Evolutionary conservation across 2,113 vertebrate genomes (phyloP).

Genomic region (Lepus americanus): DNA sequence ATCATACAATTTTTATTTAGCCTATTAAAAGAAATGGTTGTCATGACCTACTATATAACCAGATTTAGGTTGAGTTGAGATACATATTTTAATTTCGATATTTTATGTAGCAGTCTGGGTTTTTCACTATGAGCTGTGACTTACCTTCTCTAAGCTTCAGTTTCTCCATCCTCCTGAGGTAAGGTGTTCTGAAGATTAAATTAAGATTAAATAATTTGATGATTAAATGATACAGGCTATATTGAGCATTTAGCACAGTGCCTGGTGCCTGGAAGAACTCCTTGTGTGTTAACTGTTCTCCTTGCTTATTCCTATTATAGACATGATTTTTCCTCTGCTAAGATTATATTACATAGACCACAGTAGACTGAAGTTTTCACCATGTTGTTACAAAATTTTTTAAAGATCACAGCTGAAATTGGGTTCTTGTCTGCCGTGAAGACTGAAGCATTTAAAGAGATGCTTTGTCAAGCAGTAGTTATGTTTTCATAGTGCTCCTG

Average conservation of each 20-base stretch:
- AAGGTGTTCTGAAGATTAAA: neutral
- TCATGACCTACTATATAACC: neutral
- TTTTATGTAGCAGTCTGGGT: neutral
- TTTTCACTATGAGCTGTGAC: neutral
- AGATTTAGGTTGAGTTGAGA: neutral
- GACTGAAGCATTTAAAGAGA: neutral
- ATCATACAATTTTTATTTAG: neutral
- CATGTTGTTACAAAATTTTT: constrained; percentile 34
- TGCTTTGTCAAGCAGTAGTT: neutral
- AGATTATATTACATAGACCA: neutral
- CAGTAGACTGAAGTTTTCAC: neutral
- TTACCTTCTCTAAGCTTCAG: neutral
- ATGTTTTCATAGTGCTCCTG: neutral
- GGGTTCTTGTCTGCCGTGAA: neutral
- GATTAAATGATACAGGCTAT: neutral
- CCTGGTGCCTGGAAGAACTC: neutral
- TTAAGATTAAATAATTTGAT: neutral
- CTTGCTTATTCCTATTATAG: neutral
- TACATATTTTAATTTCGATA: neutral
- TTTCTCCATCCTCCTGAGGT: neutral
- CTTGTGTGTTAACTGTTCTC: neutral
- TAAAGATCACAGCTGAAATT: constrained; percentile 17
- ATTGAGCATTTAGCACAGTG: neutral
- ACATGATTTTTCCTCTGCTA: neutral
- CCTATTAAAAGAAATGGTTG: neutral